phyloP scores from a whole-genome alignment of 2,113 vertebrate species.

The Bettongia penicillata region DNA sequence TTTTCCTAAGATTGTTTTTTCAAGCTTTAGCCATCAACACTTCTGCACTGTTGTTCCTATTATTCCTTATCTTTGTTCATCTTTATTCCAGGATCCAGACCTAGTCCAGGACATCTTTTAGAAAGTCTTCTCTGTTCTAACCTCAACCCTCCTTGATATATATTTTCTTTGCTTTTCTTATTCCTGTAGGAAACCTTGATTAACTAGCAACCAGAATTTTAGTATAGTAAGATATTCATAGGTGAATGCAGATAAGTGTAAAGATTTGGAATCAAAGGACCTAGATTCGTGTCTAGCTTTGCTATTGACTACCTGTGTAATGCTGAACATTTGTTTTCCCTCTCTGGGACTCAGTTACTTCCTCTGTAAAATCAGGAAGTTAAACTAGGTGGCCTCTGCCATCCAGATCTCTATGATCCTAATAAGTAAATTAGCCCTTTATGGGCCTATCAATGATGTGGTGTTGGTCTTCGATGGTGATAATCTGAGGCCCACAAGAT shows the following conservation, averaged over 20 bases:
- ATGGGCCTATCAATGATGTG: neutral
- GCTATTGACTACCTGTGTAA: neutral
- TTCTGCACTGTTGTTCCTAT: neutral
- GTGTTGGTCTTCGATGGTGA: neutral
- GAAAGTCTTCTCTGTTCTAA: neutral
- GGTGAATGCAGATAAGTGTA: neutral
- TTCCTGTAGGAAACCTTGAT: neutral
- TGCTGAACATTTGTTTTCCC: neutral
- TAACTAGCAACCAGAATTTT: neutral
- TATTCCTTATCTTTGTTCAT: neutral
- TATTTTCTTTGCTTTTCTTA: neutral
- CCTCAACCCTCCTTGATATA: neutral
- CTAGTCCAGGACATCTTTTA: neutral
- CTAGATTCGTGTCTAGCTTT: neutral
- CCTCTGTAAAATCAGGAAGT: neutral
- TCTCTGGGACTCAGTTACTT: neutral
- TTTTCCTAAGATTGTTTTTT: neutral
- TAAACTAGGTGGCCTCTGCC: neutral
- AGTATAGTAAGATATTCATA: neutral
- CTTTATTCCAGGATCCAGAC: neutral
- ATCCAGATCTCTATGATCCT: neutral
- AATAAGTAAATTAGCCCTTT: neutral
- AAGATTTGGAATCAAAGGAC: neutral
- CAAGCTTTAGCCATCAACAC: neutral
- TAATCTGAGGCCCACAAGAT: neutral